These are phyloP conservation scores for Carpatolechia fugitivella DNA, from an alignment of 2,888 invertebrate genomes.

Conservation along the genomic window DNA sequence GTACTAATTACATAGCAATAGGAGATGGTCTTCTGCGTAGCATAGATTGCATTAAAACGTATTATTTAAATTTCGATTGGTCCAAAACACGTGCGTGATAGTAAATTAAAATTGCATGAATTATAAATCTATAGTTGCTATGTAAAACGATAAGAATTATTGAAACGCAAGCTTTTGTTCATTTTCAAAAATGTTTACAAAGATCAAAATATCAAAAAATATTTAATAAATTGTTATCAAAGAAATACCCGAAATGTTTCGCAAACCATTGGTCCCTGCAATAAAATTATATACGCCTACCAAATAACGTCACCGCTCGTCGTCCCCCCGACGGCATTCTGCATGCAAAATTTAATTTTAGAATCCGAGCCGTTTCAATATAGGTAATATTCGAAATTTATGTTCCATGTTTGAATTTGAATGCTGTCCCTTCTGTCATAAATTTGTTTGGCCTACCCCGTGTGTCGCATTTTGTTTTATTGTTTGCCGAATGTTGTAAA, in stretches of 20 bases:
- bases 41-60: too few relatives aligned
- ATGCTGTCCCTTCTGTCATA: slow-evolving; percentile 44
- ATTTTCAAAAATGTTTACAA: not conserved
- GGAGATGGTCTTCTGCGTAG: too few relatives aligned
- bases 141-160: too few relatives aligned
- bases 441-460: slow-evolving; percentile 37
- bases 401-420: slow-evolving; percentile 67
- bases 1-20: too few relatives aligned
- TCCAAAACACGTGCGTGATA: too few relatives aligned
- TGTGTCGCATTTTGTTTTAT: slow-evolving; percentile 25
- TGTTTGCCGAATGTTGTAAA: slow-evolving; percentile 23
- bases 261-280: slow-evolving; percentile 74
- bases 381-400: slow-evolving; percentile 76
- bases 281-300: slow-evolving; percentile 80
- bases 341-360: slow-evolving; percentile 79
- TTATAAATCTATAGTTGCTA: too few relatives aligned
- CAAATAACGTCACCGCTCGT: slow-evolving; percentile 57
- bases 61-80: too few relatives aligned
- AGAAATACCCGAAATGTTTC: slow-evolving; percentile 61
- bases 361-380: slow-evolving; percentile 72
- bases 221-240: slow-evolving; percentile 47
- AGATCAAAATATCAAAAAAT: slow-evolving; percentile 19
- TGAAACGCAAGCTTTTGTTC: too few relatives aligned
- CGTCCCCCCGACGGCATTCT: slow-evolving; percentile 56
- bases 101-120: too few relatives aligned